A percentile compares a stretch with the other conserved stretches of the same genome.
Conservation (phyloP, 2,113 vertebrate species). For the Numenius arquata region DNA sequence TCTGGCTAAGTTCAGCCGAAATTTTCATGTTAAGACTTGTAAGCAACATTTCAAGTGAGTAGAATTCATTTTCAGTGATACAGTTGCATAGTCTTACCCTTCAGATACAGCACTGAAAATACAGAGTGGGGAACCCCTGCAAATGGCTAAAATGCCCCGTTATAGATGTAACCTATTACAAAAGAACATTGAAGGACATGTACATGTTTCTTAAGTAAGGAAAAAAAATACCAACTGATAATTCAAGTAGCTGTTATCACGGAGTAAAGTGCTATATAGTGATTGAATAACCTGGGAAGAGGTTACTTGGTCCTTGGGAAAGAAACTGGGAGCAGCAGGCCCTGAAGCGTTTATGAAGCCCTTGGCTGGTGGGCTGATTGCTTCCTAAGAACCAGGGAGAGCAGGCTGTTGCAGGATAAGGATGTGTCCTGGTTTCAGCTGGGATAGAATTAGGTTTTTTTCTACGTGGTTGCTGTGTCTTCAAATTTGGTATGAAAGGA, state of each 20-base stretch:
- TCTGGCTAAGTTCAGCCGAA: background rate
- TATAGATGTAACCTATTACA: background rate
- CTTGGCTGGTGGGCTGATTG: background rate
- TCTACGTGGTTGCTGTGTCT: background rate
- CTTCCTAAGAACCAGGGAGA: background rate
- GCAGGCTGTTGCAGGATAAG: background rate
- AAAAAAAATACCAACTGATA: background rate
- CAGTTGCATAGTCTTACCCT: background rate
- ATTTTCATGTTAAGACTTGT: background rate
- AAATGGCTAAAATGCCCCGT: background rate
- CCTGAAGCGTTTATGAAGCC: background rate
- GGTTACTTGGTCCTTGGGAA: background rate
- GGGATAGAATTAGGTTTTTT: background rate
- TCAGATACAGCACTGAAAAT: background rate
- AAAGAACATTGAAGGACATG: background rate
- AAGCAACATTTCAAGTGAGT: background rate
- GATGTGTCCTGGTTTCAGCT: background rate
- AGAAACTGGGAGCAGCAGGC: background rate
- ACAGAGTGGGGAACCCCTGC: background rate
- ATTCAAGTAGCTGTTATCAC: background rate
- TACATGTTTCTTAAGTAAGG: background rate
- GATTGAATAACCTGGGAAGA: background rate
- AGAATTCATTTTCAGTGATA: background rate
- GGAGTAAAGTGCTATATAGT: background rate
- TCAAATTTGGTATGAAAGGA: background rate